Conservation (phyloP, 2,888 invertebrate species). For the Brachyptera putata region DNA sequence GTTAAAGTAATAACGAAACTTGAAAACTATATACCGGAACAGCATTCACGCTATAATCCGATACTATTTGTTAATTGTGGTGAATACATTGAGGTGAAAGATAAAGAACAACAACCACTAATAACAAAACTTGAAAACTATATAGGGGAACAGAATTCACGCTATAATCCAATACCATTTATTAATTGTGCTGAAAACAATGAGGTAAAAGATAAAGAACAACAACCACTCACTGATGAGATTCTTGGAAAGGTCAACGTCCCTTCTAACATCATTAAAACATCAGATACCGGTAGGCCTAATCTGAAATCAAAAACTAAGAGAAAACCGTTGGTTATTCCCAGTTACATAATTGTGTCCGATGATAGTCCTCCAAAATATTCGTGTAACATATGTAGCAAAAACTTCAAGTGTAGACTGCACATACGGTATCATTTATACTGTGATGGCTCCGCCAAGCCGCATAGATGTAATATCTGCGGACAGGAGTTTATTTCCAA, state of each 20-base stretch:
- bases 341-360: slow-evolving; percentile 36
- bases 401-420: slow-evolving; percentile 60
- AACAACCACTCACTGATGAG: no score
- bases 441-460: slow-evolving; percentile 42
- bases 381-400: slow-evolving; percentile 63
- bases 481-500: slow-evolving; percentile 62
- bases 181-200: no score
- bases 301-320: slow-evolving; percentile 15
- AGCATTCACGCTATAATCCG: no score
- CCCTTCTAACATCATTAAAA: no score
- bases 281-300: no score
- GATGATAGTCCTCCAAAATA: slow-evolving; percentile 54
- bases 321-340: slow-evolving; percentile 24
- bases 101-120: no score
- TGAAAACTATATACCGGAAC: background rate
- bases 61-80: no score
- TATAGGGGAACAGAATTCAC: background rate
- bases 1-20: background rate
- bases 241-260: no score
- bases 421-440: slow-evolving; percentile 38
- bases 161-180: no score
- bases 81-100: no score
- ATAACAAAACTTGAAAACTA: background rate
- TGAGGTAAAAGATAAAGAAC: no score
- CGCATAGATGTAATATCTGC: slow-evolving; percentile 50